Percentiles rank a stretch among this genome's conserved stretches.
Conservation (phyloP, 2,797 vertebrate species). For the Gila robusta region DNA sequence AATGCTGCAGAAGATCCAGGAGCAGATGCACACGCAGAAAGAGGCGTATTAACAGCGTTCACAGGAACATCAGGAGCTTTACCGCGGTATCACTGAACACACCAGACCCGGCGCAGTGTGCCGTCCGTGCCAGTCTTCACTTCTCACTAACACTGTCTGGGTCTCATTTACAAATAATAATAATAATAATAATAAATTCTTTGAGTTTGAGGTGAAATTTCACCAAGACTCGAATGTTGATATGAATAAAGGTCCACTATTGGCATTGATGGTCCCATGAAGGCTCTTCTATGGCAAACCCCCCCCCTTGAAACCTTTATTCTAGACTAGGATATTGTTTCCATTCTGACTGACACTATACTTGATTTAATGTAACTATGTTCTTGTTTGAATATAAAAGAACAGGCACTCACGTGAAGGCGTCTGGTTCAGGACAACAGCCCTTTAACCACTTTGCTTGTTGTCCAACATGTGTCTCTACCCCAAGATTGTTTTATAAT, state of each 20-base stretch:
- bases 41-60: conserved; percentile 76
- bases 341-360: not conserved
- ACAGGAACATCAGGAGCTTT: not conserved
- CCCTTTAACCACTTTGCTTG: conserved; percentile 42
- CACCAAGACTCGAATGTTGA: not conserved
- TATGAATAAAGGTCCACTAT: not conserved
- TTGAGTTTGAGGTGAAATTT: not conserved
- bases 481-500: conserved; percentile 65
- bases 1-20: conserved; percentile 84
- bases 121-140: not conserved
- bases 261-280: not conserved
- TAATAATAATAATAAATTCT: not conserved
- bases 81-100: not conserved
- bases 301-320: not conserved
- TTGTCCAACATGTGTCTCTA: conserved; percentile 53
- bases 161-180: not conserved
- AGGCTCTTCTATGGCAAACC: not conserved
- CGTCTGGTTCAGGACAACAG: conserved; percentile 46
- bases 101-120: not conserved
- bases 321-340: not conserved
- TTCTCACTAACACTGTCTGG: conserved; percentile 1
- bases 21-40: conserved; percentile 82
- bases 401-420: not conserved
- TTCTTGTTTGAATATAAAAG: not conserved
- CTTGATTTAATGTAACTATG: not conserved